Conservation (phyloP, 1,140 invertebrate species). For the Penaeus vannamei region DNA sequence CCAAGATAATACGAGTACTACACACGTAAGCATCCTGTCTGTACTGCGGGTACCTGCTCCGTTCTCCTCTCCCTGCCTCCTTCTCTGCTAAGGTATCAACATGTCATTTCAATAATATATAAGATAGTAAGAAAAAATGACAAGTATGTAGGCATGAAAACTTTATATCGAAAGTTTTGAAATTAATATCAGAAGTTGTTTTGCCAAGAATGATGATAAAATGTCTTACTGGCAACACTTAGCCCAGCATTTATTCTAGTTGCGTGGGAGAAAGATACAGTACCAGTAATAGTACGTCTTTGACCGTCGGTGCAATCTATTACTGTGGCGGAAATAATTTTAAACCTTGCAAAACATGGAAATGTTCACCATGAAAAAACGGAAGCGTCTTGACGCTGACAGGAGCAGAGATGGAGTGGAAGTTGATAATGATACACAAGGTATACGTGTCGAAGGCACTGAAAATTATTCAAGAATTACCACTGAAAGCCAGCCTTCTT, state of each 20-base stretch:
- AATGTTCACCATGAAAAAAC: constrained; percentile 4
- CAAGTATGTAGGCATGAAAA: background rate
- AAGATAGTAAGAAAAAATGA: background rate
- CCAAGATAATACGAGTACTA: constrained; percentile 2
- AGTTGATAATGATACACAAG: constrained; percentile 13
- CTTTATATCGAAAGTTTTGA: background rate
- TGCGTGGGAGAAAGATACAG: constrained; percentile 6
- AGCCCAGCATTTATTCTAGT: background rate
- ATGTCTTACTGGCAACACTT: too few species aligned
- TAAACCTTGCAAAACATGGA: constrained; percentile 34
- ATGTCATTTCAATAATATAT: constrained; percentile 8
- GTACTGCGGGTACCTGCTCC: background rate
- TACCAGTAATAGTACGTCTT: background rate
- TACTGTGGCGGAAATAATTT: background rate
- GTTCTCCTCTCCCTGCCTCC: background rate
- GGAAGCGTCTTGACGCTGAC: background rate
- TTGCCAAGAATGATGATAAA: too few species aligned
- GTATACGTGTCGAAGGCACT: constrained; percentile 1
- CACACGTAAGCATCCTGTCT: background rate
- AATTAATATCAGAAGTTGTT: background rate
- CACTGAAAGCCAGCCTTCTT: constrained; percentile 32
- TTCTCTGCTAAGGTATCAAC: background rate
- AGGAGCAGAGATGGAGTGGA: constrained; percentile 3
- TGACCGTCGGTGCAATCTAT: background rate
- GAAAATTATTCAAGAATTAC: constrained; percentile 8